A percentile compares a stretch with the other conserved stretches of the same genome.
phyloP scores from a whole-genome alignment of 2,888 invertebrate genomes.

The Philopedon plagiatum region DNA sequence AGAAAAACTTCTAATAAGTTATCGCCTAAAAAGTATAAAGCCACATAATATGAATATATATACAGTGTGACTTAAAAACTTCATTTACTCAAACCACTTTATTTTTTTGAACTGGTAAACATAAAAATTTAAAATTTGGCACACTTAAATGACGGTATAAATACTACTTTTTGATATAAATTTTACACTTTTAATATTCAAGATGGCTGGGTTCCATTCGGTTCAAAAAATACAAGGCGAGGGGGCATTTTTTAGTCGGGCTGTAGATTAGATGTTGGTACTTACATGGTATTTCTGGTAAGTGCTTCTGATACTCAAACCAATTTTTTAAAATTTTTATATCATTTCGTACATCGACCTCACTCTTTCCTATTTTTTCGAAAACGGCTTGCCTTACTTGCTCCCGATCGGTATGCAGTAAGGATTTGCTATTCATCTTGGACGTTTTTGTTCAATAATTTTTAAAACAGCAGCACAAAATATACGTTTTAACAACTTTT shows the following conservation, averaged over 20 bases:
- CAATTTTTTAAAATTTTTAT: conserved; percentile 56
- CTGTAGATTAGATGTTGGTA: no score
- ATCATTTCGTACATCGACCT: conserved; percentile 53
- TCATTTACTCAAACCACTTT: background rate
- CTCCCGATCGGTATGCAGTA: conserved; percentile 40
- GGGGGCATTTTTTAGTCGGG: no score
- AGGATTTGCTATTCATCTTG: conserved; percentile 40
- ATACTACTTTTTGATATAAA: no score
- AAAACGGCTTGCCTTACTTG: conserved; percentile 36
- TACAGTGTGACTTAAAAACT: no score
- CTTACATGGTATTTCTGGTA: conserved; percentile 60
- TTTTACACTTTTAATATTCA: no score
- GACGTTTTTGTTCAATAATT: no score
- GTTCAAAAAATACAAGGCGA: no score
- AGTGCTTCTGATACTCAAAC: conserved; percentile 58
- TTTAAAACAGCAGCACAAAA: no score
- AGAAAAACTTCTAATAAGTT: conserved; percentile 54
- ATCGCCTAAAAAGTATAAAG: conserved; percentile 51
- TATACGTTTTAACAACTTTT: no score
- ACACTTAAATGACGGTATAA: no score
- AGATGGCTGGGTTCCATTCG: no score
- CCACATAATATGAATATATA: background rate
- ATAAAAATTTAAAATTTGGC: no score
- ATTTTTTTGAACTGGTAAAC: background rate
- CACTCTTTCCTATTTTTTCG: conserved; percentile 44